phyloP scores from a whole-genome alignment of 2,113 vertebrate genomes.

The Oreocharis arfaki region DNA sequence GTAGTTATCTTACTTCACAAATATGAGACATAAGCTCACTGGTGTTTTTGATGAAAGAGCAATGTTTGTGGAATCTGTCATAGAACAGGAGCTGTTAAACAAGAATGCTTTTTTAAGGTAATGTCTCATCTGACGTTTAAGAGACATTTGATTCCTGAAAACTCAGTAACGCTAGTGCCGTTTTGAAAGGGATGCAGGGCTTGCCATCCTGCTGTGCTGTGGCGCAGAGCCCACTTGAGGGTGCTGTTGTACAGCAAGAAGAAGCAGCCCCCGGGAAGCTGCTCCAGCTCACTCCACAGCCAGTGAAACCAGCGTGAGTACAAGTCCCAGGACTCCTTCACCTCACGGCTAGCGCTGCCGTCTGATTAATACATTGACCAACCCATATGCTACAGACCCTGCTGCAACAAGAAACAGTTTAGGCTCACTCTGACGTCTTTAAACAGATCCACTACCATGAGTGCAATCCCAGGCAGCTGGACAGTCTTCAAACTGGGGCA shows the following conservation, averaged over 20 bases:
- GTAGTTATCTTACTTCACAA: not conserved
- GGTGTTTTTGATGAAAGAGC: not conserved
- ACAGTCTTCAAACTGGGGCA: not conserved
- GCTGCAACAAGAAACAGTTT: not conserved
- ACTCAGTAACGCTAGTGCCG: not conserved
- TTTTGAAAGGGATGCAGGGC: not conserved
- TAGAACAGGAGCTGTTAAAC: not conserved
- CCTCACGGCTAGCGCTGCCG: rapidly evolving
- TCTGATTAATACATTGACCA: not conserved
- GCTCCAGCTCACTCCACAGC: not conserved
- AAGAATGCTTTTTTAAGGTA: not conserved
- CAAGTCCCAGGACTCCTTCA: not conserved
- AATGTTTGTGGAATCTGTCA: not conserved
- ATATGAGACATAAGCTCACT: not conserved
- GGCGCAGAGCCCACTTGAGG: not conserved
- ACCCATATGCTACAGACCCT: rapidly evolving
- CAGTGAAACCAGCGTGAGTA: rapidly evolving
- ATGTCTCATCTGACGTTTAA: not conserved
- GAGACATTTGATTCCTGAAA: not conserved
- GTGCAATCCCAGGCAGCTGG: not conserved
- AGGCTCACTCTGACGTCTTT: not conserved
- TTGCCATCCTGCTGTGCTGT: not conserved
- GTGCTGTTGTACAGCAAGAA: not conserved
- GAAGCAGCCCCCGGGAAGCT: not conserved
- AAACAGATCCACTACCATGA: not conserved